Percentiles rank a stretch among this genome's conserved stretches.
Conservation (phyloP, 2,797 vertebrate genomes). For the Mionectes olivaceus region DNA sequence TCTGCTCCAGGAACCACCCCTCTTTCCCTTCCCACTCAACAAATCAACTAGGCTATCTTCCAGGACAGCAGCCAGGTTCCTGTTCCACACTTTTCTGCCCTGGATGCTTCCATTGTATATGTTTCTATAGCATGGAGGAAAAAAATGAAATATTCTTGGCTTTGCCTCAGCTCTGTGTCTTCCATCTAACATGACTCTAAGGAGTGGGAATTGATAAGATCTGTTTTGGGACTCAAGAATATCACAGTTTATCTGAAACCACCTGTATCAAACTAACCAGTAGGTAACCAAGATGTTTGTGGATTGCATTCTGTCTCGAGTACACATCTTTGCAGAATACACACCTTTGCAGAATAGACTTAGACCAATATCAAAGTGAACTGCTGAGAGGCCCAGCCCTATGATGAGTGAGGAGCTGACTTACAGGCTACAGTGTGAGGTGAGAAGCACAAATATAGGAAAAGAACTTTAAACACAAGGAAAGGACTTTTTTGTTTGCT, state of each 20-base stretch:
- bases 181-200: not conserved
- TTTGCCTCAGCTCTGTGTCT: not conserved
- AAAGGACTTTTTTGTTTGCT: not conserved
- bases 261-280: not conserved
- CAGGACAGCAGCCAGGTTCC: not conserved
- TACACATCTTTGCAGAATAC: not conserved
- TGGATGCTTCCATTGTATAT: not conserved
- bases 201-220: not conserved
- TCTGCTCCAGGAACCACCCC: too few relatives aligned
- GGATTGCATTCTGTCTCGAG: not conserved
- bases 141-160: not conserved
- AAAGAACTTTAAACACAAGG: not conserved
- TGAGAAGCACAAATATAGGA: not conserved
- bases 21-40: not conserved
- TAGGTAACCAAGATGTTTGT: not conserved
- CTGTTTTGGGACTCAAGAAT: not conserved
- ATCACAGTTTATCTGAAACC: not conserved
- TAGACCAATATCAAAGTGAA: not conserved
- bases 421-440: not conserved
- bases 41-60: not conserved
- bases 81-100: not conserved
- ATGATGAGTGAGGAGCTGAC: not conserved
- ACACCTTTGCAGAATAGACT: not conserved
- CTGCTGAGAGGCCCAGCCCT: not conserved
- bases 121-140: not conserved